Percentiles rank a stretch among this genome's conserved stretches.
These are phyloP conservation scores for Chlorops oryzae DNA, from an alignment of 1,140 invertebrate species.

Conservation along the genomic window DNA sequence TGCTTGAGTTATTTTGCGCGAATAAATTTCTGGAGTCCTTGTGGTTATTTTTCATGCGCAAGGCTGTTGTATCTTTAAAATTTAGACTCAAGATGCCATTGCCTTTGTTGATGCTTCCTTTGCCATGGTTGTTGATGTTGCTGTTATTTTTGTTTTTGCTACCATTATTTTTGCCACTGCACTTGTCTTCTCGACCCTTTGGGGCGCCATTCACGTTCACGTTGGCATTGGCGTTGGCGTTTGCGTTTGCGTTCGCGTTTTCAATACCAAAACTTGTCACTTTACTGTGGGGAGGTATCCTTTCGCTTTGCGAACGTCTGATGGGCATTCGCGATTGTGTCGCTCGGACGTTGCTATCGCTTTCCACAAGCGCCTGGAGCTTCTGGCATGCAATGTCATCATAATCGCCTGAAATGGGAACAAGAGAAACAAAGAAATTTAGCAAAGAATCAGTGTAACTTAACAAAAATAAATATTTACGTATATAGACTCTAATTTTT, in stretches of 20 bases:
- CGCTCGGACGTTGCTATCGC: constrained; percentile 41
- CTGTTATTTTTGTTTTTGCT: constrained; percentile 7
- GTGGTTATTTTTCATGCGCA: constrained; percentile 59
- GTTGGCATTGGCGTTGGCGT: not conserved
- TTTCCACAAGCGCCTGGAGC: constrained; percentile 15
- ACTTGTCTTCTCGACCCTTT: not conserved
- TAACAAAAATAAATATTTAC: too few relatives aligned
- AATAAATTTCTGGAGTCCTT: constrained; percentile 57
- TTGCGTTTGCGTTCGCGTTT: too few relatives aligned
- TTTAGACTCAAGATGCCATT: constrained; percentile 50
- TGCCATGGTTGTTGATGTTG: constrained; percentile 14
- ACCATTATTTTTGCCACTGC: constrained; percentile 12
- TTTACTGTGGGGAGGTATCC: constrained; percentile 17
- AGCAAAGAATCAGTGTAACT: too few relatives aligned
- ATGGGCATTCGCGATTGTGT: constrained; percentile 47
- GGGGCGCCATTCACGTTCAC: not conserved
- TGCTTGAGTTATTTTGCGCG: constrained; percentile 26
- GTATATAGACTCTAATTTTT: too few relatives aligned
- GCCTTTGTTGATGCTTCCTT: constrained; percentile 9
- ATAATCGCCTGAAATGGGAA: too few relatives aligned
- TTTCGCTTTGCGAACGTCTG: constrained; percentile 46
- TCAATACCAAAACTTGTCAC: too few relatives aligned
- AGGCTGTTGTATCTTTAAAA: constrained; percentile 71
- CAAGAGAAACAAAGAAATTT: too few relatives aligned
- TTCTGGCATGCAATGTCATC: too few relatives aligned